These are phyloP conservation scores for Hydrozoanthus gracilis DNA, from an alignment of 92 coral and sea anemone genomes.

Conservation along the genomic window DNA sequence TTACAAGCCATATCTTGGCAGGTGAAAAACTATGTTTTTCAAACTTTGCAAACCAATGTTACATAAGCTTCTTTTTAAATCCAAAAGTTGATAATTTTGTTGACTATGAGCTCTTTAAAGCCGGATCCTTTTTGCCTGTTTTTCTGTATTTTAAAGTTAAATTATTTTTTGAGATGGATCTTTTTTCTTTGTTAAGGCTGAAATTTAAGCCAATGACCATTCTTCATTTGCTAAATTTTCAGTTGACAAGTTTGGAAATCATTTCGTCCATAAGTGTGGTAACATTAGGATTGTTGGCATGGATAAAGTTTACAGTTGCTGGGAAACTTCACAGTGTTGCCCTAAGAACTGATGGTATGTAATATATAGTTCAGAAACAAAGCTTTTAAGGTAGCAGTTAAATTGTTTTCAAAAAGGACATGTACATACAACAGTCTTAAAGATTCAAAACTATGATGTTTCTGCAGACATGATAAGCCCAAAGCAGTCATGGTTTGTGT, in stretches of 20 bases:
- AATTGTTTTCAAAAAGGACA: too few relatives aligned
- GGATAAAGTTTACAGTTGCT: slow-evolving; percentile 79
- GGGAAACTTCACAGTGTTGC: slow-evolving; percentile 80
- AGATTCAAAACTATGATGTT: too few relatives aligned
- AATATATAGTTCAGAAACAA: not conserved
- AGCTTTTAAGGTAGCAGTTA: not conserved
- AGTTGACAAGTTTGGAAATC: slow-evolving; percentile 77
- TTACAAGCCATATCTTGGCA: too few relatives aligned
- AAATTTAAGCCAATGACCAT: not conserved
- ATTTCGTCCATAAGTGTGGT: slow-evolving; percentile 79
- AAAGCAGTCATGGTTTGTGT: too few relatives aligned
- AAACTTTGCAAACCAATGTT: too few relatives aligned
- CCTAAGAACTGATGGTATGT: slow-evolving; percentile 84
- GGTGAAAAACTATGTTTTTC: too few relatives aligned
- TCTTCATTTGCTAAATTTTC: not conserved
- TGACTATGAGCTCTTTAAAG: too few relatives aligned
- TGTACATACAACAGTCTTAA: too few relatives aligned
- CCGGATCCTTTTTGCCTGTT: too few relatives aligned
- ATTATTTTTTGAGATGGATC: not conserved
- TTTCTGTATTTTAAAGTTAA: not conserved
- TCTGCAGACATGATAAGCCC: too few relatives aligned
- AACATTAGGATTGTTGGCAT: slow-evolving; percentile 64
- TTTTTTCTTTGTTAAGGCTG: not conserved
- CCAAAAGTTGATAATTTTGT: too few relatives aligned
- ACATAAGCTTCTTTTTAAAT: too few relatives aligned